Conservation (phyloP, 2,113 vertebrate species). For the Poicephalus meyeri region DNA sequence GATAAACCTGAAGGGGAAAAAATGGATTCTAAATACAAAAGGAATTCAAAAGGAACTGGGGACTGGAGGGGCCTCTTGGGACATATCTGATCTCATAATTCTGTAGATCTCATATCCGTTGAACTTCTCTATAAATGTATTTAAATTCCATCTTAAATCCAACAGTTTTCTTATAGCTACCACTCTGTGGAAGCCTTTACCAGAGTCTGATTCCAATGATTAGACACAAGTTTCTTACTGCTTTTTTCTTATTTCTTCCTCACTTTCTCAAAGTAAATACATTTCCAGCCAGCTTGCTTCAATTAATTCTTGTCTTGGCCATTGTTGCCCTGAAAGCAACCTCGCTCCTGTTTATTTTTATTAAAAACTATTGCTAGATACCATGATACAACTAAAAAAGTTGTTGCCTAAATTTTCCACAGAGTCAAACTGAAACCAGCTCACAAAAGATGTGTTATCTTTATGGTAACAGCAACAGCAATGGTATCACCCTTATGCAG, state of each 20-base stretch:
- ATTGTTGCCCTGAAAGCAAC: not conserved
- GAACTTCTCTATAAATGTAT: not conserved
- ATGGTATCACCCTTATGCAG: not conserved
- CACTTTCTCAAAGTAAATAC: not conserved
- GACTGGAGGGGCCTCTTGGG: not conserved
- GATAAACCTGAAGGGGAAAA: not conserved
- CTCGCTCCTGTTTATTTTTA: not conserved
- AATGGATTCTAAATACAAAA: not conserved
- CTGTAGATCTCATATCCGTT: not conserved
- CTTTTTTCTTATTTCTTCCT: not conserved
- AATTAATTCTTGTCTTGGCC: not conserved
- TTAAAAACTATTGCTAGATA: not conserved
- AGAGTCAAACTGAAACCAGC: not conserved
- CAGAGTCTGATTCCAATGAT: not conserved
- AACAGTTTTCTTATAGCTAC: not conserved
- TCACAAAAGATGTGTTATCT: not conserved
- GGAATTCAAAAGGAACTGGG: not conserved
- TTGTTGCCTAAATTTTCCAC: not conserved
- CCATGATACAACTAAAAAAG: not conserved
- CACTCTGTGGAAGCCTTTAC: not conserved
- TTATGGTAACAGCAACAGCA: not conserved
- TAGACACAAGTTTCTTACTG: not conserved
- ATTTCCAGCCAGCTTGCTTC: not conserved
- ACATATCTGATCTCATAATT: not conserved
- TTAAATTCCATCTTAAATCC: not conserved